Conservation (phyloP, 2,888 invertebrate species). For the Lathronympha strigana region DNA sequence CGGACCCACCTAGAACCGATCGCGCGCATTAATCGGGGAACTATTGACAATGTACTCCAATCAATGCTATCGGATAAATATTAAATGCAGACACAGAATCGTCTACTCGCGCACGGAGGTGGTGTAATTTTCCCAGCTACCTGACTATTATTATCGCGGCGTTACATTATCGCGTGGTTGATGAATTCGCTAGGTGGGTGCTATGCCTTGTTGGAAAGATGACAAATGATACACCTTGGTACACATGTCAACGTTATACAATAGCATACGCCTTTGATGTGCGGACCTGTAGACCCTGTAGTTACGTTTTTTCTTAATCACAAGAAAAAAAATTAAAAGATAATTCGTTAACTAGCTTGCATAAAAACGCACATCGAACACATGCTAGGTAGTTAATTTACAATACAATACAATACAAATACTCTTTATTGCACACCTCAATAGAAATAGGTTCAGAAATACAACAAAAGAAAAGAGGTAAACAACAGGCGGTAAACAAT, state of each 20-base stretch:
- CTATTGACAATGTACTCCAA: slow-evolving; percentile 72
- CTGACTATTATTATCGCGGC: slow-evolving; percentile 15
- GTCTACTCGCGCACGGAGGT: slow-evolving; percentile 29
- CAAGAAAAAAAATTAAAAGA: no score
- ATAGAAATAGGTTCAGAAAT: no score
- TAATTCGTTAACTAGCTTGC: no score
- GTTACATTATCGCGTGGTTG: slow-evolving; percentile 20
- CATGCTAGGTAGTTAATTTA: no score
- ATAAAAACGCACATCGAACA: no score
- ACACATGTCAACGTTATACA: neutral
- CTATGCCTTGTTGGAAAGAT: slow-evolving; percentile 30
- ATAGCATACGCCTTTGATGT: slow-evolving; percentile 1
- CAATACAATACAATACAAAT: no score
- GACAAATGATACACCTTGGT: slow-evolving; percentile 26
- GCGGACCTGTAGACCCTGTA: neutral
- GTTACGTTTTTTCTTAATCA: neutral
- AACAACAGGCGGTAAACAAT: no score
- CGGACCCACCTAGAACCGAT: slow-evolving; percentile 66
- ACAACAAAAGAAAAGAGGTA: no score
- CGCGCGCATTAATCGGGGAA: slow-evolving; percentile 72
- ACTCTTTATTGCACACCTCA: no score
- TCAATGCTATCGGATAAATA: slow-evolving; percentile 57
- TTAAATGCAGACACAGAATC: slow-evolving; percentile 41
- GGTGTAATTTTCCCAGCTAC: slow-evolving; percentile 29
- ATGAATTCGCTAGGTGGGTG: slow-evolving; percentile 16